These are phyloP conservation scores for Onychostruthus taczanowskii DNA, from an alignment of 2,113 vertebrate species.

Conservation along the genomic window DNA sequence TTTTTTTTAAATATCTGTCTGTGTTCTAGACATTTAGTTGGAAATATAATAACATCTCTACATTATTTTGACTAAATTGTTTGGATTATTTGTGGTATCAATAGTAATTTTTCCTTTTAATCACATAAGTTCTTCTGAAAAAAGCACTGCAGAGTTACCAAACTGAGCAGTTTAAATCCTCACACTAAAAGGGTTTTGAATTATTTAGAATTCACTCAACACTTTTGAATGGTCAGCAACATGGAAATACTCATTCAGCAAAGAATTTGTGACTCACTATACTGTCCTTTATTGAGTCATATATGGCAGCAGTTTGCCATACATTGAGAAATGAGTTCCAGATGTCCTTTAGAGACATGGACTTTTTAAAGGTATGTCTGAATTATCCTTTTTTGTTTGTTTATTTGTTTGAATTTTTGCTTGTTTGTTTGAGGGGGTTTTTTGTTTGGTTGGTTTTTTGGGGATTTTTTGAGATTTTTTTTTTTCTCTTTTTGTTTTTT, in stretches of 20 bases:
- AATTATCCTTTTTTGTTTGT: not conserved
- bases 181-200: not conserved
- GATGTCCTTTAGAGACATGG: not conserved
- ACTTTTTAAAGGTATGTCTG: not conserved
- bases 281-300: rapidly evolving
- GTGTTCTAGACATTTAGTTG: not conserved
- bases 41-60: not conserved
- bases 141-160: not conserved
- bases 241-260: not conserved
- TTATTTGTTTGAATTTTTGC: not conserved
- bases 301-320: not conserved
- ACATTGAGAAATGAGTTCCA: not conserved
- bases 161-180: not conserved
- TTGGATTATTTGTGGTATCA: not conserved
- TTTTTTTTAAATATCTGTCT: not conserved
- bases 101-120: not conserved
- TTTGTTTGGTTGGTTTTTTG: not conserved
- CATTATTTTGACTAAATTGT: not conserved
- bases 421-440: not conserved
- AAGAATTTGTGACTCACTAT: not conserved
- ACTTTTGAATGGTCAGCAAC: not conserved
- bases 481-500: not conserved
- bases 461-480: not conserved
- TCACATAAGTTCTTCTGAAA: not conserved
- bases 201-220: not conserved